phyloP scores from a whole-genome alignment of 2,797 vertebrate genomes.

The Crax fasciolata region DNA sequence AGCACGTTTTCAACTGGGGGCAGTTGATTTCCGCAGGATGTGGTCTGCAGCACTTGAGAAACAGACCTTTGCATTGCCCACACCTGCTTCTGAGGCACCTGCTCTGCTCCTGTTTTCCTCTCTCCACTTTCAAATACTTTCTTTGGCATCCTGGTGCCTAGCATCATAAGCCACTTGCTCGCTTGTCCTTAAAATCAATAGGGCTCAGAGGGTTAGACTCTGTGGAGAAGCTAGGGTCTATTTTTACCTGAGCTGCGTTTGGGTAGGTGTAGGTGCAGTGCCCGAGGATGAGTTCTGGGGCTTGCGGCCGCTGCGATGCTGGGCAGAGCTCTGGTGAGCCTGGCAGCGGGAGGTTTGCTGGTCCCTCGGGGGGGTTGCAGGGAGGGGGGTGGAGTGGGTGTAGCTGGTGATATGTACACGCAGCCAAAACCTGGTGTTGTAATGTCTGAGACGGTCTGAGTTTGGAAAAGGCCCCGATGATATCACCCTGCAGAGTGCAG shows the following conservation, averaged over 20 bases:
- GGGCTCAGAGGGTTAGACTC: not conserved
- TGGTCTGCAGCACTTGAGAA: not conserved
- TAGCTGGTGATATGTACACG: conserved; percentile 31
- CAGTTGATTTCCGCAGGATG: not conserved
- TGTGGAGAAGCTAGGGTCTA: not conserved
- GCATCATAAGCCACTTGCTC: not conserved
- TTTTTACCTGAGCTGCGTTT: conserved; percentile 34
- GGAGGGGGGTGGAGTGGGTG: conserved; percentile 25
- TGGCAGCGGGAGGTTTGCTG: not conserved
- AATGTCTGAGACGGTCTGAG: conserved; percentile 52
- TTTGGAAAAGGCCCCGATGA: conserved; percentile 63
- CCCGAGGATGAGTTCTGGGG: not conserved
- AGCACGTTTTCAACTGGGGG: not conserved
- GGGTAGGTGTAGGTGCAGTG: not conserved
- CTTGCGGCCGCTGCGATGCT: not conserved
- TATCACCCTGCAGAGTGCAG: conserved; percentile 67
- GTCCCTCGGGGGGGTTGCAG: conserved; percentile 20
- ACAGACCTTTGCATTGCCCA: not conserved
- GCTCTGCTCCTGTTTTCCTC: not conserved
- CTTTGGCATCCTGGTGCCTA: not conserved
- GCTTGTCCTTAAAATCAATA: not conserved
- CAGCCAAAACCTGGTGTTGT: conserved; percentile 69
- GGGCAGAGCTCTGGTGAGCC: not conserved
- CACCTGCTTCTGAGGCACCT: not conserved
- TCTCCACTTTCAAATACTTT: not conserved